Conservation (phyloP, 2,888 invertebrate species). For the Agrochola circellaris region DNA sequence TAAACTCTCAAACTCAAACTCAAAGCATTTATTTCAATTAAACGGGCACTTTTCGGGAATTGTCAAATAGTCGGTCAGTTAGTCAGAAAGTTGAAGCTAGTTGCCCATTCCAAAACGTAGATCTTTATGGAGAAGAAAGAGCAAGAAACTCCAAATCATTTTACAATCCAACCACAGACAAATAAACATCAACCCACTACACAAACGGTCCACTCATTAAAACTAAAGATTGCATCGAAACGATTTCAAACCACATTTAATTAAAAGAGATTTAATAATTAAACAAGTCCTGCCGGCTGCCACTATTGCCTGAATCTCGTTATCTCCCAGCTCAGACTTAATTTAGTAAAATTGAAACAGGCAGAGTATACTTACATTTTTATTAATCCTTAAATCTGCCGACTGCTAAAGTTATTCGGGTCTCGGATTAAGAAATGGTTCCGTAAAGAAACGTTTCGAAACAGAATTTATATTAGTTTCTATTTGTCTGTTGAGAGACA, state of each 20-base stretch:
- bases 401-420: conserved; percentile 52
- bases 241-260: conserved; percentile 54
- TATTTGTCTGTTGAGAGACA: conserved; percentile 16
- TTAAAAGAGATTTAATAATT: conserved; percentile 67
- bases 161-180: background rate
- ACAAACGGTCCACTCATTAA: conserved; percentile 26
- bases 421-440: conserved; percentile 49
- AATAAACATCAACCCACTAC: conserved; percentile 5
- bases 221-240: conserved; percentile 58
- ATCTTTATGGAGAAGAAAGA: too few relatives aligned
- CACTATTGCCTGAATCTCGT: conserved; percentile 59
- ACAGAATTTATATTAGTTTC: conserved; percentile 48
- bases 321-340: conserved; percentile 61
- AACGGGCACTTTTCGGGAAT: too few relatives aligned
- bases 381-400: conserved; percentile 56
- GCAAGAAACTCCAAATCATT: too few relatives aligned
- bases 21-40: too few relatives aligned
- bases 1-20: too few relatives aligned
- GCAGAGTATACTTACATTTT: conserved; percentile 57
- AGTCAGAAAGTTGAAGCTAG: too few relatives aligned
- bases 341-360: conserved; percentile 64
- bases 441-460: conserved; percentile 23
- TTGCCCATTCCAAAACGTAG: too few relatives aligned
- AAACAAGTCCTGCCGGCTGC: conserved; percentile 53
- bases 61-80: too few relatives aligned